Percentiles rank a stretch among this genome's conserved stretches.
Evolutionary conservation across 1,140 invertebrate genomes (phyloP).

Genomic region (Apocrypta bakeri): DNA sequence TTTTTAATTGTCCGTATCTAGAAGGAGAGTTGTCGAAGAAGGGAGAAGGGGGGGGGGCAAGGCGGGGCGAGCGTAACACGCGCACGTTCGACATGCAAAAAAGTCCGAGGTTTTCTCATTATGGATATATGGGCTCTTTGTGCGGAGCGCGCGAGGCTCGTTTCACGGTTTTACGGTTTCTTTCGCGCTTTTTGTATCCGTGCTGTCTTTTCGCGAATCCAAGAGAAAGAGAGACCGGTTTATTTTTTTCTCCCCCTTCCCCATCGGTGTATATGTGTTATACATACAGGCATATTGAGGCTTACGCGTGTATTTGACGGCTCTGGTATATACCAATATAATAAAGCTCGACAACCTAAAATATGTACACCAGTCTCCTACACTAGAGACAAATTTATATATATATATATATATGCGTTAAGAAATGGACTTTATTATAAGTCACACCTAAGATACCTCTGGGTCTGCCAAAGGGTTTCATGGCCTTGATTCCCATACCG

Average conservation of each 20-base stretch:
- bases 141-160: background rate
- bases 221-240: constrained; percentile 4
- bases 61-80: constrained; percentile 46
- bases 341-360: too few relatives aligned
- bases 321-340: too few relatives aligned
- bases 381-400: too few relatives aligned
- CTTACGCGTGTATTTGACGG: too few relatives aligned
- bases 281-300: too few relatives aligned
- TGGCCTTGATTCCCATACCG: constrained; percentile 77
- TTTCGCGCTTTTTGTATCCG: constrained; percentile 22
- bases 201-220: background rate
- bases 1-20: background rate
- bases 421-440: too few relatives aligned
- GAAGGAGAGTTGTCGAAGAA: background rate
- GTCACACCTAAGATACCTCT: too few relatives aligned
- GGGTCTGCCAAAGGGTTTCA: constrained; percentile 75
- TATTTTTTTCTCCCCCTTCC: background rate
- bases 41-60: too few relatives aligned
- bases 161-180: constrained; percentile 19
- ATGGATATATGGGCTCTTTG: constrained; percentile 50
- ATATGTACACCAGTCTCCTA: too few relatives aligned
- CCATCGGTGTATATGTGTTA: constrained; percentile 11
- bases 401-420: too few relatives aligned
- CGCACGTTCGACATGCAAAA: background rate
- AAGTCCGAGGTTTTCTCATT: constrained; percentile 43